Percentiles rank a stretch among this genome's conserved stretches.
Conservation (phyloP, 2,113 vertebrate genomes). For the Oncorhynchus kisutch region DNA sequence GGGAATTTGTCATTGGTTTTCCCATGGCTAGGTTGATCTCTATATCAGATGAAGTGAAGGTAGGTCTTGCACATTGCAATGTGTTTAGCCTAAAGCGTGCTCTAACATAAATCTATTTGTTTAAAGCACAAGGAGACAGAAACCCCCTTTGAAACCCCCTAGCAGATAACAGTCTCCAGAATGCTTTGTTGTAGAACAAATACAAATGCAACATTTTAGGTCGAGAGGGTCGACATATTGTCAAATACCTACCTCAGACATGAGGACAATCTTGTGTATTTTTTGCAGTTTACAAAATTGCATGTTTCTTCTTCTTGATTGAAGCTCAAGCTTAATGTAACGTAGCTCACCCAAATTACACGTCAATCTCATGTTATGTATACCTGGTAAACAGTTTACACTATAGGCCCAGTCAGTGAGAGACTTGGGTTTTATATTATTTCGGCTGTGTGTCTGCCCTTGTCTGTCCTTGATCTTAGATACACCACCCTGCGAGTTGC, state of each 20-base stretch:
- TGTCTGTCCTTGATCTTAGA: background rate
- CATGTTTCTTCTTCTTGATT: too few relatives aligned
- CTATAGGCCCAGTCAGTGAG: too few relatives aligned
- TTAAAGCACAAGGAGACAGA: constrained; percentile 65
- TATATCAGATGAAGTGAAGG: constrained; percentile 84
- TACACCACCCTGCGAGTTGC: background rate
- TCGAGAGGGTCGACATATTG: background rate
- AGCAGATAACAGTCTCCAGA: constrained; percentile 59
- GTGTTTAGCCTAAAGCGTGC: constrained; percentile 85
- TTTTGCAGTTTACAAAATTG: too few relatives aligned
- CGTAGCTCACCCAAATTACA: background rate
- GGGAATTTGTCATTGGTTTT: constrained; percentile 64
- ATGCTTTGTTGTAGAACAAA: constrained; percentile 54
- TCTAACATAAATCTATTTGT: constrained; percentile 56
- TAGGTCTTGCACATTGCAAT: constrained; percentile 78
- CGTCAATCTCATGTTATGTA: background rate
- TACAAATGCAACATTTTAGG: constrained; percentile 49
- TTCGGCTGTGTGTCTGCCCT: background rate
- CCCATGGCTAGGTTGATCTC: constrained; percentile 63
- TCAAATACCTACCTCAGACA: background rate
- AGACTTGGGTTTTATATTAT: too few relatives aligned
- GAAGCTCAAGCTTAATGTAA: too few relatives aligned
- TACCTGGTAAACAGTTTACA: background rate
- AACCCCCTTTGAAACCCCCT: constrained; percentile 46
- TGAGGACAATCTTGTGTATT: too few relatives aligned